Base-by-base conservation (phyloP, 1,140 invertebrate genomes). In the Acromyrmex echinatior region DNA sequence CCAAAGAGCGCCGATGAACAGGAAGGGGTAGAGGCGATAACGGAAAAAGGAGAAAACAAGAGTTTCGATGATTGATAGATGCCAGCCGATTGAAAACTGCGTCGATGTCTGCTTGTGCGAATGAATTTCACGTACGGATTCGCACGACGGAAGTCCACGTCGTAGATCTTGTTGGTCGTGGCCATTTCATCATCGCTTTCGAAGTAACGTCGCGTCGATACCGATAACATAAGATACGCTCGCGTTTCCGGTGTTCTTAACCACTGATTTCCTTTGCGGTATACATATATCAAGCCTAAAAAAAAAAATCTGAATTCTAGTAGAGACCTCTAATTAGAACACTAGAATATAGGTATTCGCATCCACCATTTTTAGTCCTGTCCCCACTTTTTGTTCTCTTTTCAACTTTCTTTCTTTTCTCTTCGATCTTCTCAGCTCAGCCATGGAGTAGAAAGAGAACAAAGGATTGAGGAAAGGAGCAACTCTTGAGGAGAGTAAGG, bases 1-100 rank as follows among this genome's bases (percentile, higher is more conserved):
- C 35, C 56, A 74, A 31, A 60, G 60, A 62, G 63, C 12, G 53
- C 58, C 21, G 60, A 77, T 56, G 79, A 76, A 81, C 77, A 56
- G 31, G 71, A 58, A 49, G 51, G 31, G 65, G 21, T 45, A 31
- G 53, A 53, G 66, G 14, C 51, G 74, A 88, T 79, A 86, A 86
- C 87, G 35, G 60, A 56, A 53, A 58, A 53, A 70, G 53, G 68
- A 51, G 79, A 60, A 60, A 88, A 86, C 81, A 66, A 86, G 79
- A 90, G 78, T 84, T 56, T 70, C 80, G 86, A 90, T 92, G 87
- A 93, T 93, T 91, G 92, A 93, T 92, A 91, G 91, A 93, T 87
- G 87, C 86, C 85, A 76, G 76, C 73, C 86, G 92, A 92, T 92
- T 91, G 89, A 92, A 92, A 92, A 92, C 77, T 86, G 49, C 89